These are phyloP conservation scores for Gila orcuttii DNA, from an alignment of 2,113 vertebrate species.

Conservation along the genomic window DNA sequence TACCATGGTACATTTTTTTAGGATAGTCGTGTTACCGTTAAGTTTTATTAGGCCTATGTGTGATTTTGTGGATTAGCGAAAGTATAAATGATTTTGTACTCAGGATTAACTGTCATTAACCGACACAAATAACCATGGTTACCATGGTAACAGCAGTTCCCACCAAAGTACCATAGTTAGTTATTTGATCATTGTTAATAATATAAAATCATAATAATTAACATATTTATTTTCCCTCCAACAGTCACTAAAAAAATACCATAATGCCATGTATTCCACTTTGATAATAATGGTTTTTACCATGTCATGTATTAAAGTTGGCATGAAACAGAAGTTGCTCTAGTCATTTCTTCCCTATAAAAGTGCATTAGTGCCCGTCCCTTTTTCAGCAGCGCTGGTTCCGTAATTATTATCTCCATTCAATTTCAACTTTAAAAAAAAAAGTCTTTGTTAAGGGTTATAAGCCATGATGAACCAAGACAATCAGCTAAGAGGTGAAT, in stretches of 20 bases:
- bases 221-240: not conserved
- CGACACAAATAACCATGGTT: conserved; percentile 1
- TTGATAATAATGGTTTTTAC: not conserved
- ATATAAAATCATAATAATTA: not conserved
- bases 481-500: no score
- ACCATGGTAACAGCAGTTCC: not conserved
- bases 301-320: not conserved
- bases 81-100: not conserved
- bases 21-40: not conserved
- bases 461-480: no score
- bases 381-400: no score
- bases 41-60: not conserved
- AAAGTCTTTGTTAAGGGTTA: no score
- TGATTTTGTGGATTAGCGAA: not conserved
- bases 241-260: not conserved
- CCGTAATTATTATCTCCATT: no score
- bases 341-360: no score
- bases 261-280: not conserved
- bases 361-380: no score
- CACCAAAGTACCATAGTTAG: not conserved
- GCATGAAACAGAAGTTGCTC: no score
- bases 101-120: not conserved
- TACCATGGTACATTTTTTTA: not conserved
- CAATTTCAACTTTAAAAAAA: no score
- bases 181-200: no score